A percentile compares a stretch with the other conserved stretches of the same genome.
Evolutionary conservation across 2,888 invertebrate genomes (phyloP).

Genomic region (Acleris cristana): DNA sequence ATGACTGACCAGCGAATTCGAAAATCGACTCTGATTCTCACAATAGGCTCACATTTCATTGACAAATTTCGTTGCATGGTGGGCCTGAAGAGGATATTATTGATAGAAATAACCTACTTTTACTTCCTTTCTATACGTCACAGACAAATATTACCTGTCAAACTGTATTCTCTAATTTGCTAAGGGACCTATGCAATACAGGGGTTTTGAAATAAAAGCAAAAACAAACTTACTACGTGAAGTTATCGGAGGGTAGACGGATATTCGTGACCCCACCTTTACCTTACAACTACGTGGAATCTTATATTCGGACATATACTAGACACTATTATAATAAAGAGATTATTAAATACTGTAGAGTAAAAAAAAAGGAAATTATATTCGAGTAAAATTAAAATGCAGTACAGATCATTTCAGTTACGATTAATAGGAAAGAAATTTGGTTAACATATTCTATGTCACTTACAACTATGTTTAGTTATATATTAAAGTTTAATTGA

Average conservation of each 20-base stretch:
- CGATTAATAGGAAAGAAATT: constrained; percentile 28
- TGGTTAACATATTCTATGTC: constrained; percentile 32
- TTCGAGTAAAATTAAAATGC: constrained; percentile 54
- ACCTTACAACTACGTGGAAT: constrained; percentile 53
- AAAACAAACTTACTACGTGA: constrained; percentile 45
- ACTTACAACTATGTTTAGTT: constrained; percentile 56
- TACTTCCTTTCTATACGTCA: not conserved
- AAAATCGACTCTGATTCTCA: too few species aligned
- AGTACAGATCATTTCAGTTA: constrained; percentile 42
- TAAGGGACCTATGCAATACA: constrained; percentile 78
- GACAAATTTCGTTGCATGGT: too few species aligned
- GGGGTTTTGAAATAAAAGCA: constrained; percentile 65
- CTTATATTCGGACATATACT: constrained; percentile 35
- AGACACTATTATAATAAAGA: constrained; percentile 38
- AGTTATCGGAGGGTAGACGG: constrained; percentile 58
- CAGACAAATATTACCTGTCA: constrained; percentile 59
- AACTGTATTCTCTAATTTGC: constrained; percentile 69
- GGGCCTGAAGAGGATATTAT: too few species aligned
- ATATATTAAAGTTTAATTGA: constrained; percentile 53
- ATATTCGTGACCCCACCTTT: constrained; percentile 53
- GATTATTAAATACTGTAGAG: constrained; percentile 36
- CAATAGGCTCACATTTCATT: too few species aligned
- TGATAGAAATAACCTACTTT: too few species aligned
- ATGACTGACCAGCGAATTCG: too few species aligned
- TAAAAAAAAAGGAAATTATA: constrained; percentile 46